Base-by-base conservation (phyloP, 2,797 vertebrate species). In the Hybognathus amarus region DNA sequence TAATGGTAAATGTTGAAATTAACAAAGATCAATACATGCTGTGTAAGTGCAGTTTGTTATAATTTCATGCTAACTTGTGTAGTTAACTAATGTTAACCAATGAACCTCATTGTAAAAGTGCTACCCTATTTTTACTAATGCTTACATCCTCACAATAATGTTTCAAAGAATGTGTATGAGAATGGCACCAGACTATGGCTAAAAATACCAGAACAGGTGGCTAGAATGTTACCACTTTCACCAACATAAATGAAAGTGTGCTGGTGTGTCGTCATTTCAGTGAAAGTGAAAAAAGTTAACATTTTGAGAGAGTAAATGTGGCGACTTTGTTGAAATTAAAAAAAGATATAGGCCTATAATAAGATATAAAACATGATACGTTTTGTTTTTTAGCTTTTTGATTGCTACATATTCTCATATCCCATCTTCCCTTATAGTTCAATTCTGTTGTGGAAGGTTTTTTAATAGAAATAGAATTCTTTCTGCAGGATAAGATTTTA, bases 121-220 rank as follows among this genome's bases (percentile, higher is more conserved):
- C 15, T 45, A 45, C 42, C 13, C 0, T 45, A 15, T 45, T 45
- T 15, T 45, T 45, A 45, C 42, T 45, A 82, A 40, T 67, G 18
- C 17, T 22, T 33, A 56, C 63, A 61, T 68, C 73, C 36, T 76
- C 38, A 59, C 61, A 76, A 33, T 75, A 50, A 54, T 76, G 45
- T 22, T 66, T 52, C 2, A 75, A 54, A 82, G 38, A 67, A 27
- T 54, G 24, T n/a, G 24, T 9, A 33, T 33, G 30, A 33, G 30
- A 69, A 77, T 68, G 73, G 3, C 63, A 54, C 13, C 63, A 45
- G 73, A 38, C 69, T 63, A 67, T 30, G 22, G 74, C 50, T 83
- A 69, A 59, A 69, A 83, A 77, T 83, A 77, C 4, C 8, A 45
- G 36, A 50, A 59, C 50, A 77, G 64, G 38, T 77, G 73, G 20